A percentile compares a stretch with the other conserved stretches of the same genome.
Conservation (phyloP, 2,888 invertebrate genomes). For the Anodontia alba region DNA sequence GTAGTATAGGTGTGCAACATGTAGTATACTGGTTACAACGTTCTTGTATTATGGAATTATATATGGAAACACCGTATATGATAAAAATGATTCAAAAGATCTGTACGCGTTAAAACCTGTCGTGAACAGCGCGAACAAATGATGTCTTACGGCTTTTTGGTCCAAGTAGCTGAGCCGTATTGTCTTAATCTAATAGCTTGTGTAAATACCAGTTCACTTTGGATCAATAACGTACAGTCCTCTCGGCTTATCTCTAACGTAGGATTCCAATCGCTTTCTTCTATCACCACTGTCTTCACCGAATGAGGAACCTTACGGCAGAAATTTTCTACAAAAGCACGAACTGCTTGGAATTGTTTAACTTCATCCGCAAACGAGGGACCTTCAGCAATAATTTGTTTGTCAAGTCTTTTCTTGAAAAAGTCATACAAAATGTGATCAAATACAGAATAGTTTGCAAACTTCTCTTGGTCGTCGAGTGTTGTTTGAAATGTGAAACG, state of each 20-base stretch:
- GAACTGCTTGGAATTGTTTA: constrained; percentile 39
- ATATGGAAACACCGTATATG: no score
- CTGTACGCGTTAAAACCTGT: no score
- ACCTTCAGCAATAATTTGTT: constrained; percentile 48
- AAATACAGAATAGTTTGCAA: constrained; percentile 41
- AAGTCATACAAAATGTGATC: constrained; percentile 59
- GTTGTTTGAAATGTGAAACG: constrained; percentile 58
- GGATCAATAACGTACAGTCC: constrained; percentile 50
- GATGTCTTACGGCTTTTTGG: no score
- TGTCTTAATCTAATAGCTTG: constrained; percentile 51
- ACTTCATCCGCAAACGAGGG: constrained; percentile 38
- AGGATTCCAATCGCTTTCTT: constrained; percentile 41
- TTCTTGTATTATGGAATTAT: no score
- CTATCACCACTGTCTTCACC: constrained; percentile 29
- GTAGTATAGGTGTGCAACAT: no score
- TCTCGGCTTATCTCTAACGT: constrained; percentile 35
- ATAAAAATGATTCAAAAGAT: no score
- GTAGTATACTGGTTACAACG: no score
- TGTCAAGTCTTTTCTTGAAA: constrained; percentile 35
- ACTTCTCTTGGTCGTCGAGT: constrained; percentile 30
- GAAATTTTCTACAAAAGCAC: constrained; percentile 46
- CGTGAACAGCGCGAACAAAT: no score
- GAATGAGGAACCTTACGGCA: constrained; percentile 31
- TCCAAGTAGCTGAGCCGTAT: constrained; percentile 50
- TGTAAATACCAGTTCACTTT: constrained; percentile 49